Evolutionary conservation across 23 tunicate genomes (phyloP).

Genomic region (Aplidium turbinatum): DNA sequence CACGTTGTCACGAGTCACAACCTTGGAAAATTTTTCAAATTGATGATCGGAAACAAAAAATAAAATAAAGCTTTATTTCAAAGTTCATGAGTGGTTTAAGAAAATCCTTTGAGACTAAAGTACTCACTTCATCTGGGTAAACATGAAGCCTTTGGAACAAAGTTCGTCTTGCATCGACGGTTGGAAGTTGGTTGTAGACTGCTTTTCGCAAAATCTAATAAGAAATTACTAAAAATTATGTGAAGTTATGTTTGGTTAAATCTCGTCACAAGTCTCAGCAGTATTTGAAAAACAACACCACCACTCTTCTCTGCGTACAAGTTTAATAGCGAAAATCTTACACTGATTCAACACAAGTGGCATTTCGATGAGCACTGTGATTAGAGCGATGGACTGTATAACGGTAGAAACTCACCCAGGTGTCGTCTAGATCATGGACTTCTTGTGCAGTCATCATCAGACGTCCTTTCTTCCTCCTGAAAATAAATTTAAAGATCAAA

Average conservation of each 20-base stretch:
- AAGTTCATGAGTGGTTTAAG: neutral
- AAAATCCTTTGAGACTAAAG: too few relatives aligned
- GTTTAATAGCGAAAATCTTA: too few relatives aligned
- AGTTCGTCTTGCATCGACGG: constrained; percentile 24
- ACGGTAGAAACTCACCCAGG: constrained; percentile 78
- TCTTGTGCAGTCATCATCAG: constrained; percentile 56
- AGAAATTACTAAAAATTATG: too few relatives aligned
- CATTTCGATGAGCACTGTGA: too few relatives aligned
- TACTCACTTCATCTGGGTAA: constrained; percentile 73
- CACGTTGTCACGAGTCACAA: too few relatives aligned
- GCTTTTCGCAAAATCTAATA: constrained; percentile 48
- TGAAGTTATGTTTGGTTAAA: too few relatives aligned
- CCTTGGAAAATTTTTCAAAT: neutral
- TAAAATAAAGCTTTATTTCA: neutral
- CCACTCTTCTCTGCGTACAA: too few relatives aligned
- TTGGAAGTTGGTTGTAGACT: constrained; percentile 56
- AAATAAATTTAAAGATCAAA: neutral
- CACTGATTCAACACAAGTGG: too few relatives aligned
- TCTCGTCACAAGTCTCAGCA: too few relatives aligned
- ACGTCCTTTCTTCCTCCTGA: constrained; percentile 60
- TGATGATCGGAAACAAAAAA: neutral
- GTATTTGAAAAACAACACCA: too few relatives aligned
- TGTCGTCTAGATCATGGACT: constrained; percentile 81
- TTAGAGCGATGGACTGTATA: too few relatives aligned
- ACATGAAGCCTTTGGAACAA: constrained; percentile 58